Evolutionary conservation across 1,140 invertebrate species (phyloP).

Genomic region (Temnothorax longispinosus): DNA sequence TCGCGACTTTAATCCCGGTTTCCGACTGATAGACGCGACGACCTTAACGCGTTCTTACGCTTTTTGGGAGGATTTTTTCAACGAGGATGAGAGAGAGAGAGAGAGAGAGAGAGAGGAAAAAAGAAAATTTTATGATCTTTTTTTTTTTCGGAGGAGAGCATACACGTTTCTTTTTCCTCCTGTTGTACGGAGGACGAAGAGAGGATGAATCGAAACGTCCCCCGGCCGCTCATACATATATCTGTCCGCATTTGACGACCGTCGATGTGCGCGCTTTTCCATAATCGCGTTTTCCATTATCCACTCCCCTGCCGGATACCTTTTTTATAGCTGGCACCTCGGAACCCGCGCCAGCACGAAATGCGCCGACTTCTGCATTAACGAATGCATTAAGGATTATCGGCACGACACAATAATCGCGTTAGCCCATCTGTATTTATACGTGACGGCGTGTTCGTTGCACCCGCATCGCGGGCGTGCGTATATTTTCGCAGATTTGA

Average conservation of each 20-base stretch:
- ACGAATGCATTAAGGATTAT: conserved; percentile 65
- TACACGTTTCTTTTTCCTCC: neutral
- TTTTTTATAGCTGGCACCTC: conserved; percentile 35
- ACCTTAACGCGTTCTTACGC: conserved; percentile 12
- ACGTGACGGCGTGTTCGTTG: conserved; percentile 35
- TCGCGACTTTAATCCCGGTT: conserved; percentile 68
- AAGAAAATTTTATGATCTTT: neutral
- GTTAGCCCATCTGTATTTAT: conserved; percentile 62
- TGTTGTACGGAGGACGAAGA: neutral
- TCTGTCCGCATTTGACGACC: conserved; percentile 1
- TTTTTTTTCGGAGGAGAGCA: neutral
- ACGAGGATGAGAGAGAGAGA: neutral
- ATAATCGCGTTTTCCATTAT: conserved; percentile 55
- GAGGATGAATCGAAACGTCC: conserved; percentile 5
- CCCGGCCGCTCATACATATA: neutral
- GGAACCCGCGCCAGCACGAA: conserved; percentile 23
- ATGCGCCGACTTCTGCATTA: conserved; percentile 58
- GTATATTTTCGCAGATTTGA: conserved; percentile 68
- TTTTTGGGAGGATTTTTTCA: neutral
- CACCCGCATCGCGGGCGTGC: conserved; percentile 21
- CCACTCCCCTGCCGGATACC: conserved; percentile 13
- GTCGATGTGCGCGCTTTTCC: conserved; percentile 39
- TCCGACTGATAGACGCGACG: conserved; percentile 48
- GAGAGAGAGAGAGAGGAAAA: neutral
- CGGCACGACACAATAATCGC: conserved; percentile 63